A percentile compares a stretch with the other conserved stretches of the same genome.
phyloP scores from a whole-genome alignment of 2,797 vertebrate species.

The Xenopus petersii region DNA sequence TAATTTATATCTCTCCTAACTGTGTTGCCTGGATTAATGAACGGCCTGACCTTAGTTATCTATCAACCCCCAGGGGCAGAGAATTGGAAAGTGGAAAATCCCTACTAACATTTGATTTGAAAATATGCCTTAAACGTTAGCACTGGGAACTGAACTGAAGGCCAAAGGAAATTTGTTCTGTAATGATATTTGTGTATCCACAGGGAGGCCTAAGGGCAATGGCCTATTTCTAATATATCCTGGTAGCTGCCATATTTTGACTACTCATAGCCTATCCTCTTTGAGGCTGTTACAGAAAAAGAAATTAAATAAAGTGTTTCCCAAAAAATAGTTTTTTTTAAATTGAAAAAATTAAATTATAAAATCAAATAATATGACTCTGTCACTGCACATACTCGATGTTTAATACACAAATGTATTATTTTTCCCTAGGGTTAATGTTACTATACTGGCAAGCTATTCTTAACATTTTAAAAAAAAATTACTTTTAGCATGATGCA shows the following conservation, averaged over 20 bases:
- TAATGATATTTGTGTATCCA: conserved; percentile 53
- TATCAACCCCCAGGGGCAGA: conserved; percentile 12
- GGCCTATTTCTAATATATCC: conserved; percentile 49
- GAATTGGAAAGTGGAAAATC: conserved; percentile 48
- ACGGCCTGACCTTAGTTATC: conserved; percentile 28
- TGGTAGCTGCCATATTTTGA: conserved; percentile 5
- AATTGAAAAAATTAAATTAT: too few relatives aligned
- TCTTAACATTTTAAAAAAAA: too few relatives aligned
- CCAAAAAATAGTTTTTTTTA: too few relatives aligned
- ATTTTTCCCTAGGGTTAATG: too few relatives aligned
- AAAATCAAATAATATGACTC: too few relatives aligned
- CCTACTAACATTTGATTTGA: conserved; percentile 49
- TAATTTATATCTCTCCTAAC: too few relatives aligned
- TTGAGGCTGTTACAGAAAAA: not conserved
- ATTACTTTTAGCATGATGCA: too few relatives aligned
- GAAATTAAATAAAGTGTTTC: too few relatives aligned
- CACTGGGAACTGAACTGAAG: conserved; percentile 4
- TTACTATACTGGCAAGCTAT: too few relatives aligned
- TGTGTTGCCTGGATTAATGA: not conserved
- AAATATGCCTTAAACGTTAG: conserved; percentile 51
- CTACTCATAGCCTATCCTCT: conserved; percentile 3
- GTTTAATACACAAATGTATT: too few relatives aligned
- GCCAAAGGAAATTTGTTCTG: conserved; percentile 44
- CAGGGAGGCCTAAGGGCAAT: conserved; percentile 27
- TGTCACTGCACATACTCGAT: too few relatives aligned